Evolutionary conservation across 2,888 invertebrate species (phyloP).

Genomic region (Caenorhabditis imperialis): DNA sequence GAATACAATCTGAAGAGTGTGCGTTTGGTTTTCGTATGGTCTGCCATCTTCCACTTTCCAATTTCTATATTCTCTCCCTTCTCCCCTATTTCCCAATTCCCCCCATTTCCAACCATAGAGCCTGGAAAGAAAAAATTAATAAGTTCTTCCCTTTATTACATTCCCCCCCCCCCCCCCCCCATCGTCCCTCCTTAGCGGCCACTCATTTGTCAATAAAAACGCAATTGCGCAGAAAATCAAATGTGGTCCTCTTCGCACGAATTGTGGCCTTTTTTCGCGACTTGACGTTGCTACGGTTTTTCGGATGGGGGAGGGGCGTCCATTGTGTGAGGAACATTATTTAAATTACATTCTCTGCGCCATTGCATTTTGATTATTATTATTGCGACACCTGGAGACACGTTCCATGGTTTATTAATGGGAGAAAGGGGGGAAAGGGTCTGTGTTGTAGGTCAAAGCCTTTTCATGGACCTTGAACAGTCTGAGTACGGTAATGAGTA

Average conservation of each 20-base stretch:
- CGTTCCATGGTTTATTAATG: slow-evolving; percentile 42
- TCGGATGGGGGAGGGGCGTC: no score
- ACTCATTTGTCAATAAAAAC: slow-evolving; percentile 42
- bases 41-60: no score
- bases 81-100: no score
- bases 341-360: slow-evolving; percentile 38
- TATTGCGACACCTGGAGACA: neutral
- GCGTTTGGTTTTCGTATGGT: no score
- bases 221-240: slow-evolving; percentile 50
- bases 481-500: no score
- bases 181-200: slow-evolving; percentile 13
- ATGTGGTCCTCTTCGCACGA: slow-evolving; percentile 22
- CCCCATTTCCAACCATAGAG: no score
- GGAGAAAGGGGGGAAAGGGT: no score
- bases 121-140: no score
- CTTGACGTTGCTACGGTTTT: slow-evolving; percentile 43
- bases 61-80: no score
- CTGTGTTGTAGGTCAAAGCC: no score
- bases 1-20: slow-evolving; percentile 11
- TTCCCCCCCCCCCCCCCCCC: slow-evolving; percentile 1
- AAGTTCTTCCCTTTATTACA: neutral
- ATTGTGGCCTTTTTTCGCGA: no score
- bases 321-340: slow-evolving; percentile 34
- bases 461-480: no score
- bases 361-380: slow-evolving; percentile 39